phyloP scores from a whole-genome alignment of 2,888 invertebrate genomes.

The Erebia aethiops region DNA sequence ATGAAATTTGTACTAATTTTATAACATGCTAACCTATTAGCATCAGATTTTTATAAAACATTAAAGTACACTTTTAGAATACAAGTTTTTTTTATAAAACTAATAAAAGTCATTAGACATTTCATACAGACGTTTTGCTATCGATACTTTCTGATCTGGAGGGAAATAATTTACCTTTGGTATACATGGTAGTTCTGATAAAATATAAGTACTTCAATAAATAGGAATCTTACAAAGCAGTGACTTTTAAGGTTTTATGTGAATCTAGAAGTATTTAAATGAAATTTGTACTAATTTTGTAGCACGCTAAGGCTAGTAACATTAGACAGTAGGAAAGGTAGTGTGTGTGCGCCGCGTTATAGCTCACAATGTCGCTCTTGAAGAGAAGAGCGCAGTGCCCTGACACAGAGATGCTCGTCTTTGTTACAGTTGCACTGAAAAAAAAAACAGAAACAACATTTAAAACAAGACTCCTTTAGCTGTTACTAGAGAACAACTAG shows the following conservation, averaged over 20 bases:
- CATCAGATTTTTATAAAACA: too few relatives aligned
- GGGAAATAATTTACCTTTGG: too few relatives aligned
- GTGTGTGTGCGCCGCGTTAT: not conserved
- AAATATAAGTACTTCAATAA: too few relatives aligned
- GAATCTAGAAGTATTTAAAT: not conserved
- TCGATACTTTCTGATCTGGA: too few relatives aligned
- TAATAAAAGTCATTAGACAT: too few relatives aligned
- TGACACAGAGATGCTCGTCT: slow-evolving; percentile 49
- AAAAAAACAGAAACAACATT: not conserved
- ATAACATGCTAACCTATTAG: too few relatives aligned
- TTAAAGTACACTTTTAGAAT: too few relatives aligned
- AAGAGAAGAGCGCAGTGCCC: slow-evolving; percentile 60
- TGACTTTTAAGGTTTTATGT: not conserved
- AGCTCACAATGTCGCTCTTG: not conserved
- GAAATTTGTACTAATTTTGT: not conserved
- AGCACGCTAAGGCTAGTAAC: not conserved
- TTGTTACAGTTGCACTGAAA: slow-evolving; percentile 49
- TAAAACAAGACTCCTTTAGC: not conserved
- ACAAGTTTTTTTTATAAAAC: too few relatives aligned
- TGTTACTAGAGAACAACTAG: not conserved
- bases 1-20: too few relatives aligned
- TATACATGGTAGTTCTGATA: too few relatives aligned
- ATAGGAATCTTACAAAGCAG: not conserved
- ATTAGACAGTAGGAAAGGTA: not conserved
- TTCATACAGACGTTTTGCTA: too few relatives aligned